Conservation (phyloP, 2,888 invertebrate genomes). For the Acanthacorydalis orientalis region DNA sequence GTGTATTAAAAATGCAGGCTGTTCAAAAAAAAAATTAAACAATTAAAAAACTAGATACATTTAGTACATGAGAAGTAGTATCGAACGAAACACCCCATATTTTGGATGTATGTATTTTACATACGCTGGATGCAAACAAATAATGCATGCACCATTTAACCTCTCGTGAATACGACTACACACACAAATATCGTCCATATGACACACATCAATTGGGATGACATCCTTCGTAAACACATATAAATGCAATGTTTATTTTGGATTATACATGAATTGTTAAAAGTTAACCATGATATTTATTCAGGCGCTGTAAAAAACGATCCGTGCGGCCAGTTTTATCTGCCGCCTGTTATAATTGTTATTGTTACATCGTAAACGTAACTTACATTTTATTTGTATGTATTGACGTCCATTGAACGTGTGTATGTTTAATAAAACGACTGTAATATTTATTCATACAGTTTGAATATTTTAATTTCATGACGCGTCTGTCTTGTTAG, state of each 20-base stretch:
- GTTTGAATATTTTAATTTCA: too few species aligned
- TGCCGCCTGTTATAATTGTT: not conserved
- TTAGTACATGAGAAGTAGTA: too few species aligned
- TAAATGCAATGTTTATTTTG: conserved; percentile 3
- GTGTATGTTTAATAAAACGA: too few species aligned
- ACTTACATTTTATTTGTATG: not conserved
- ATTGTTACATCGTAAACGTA: not conserved
- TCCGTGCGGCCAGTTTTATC: not conserved
- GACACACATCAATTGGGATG: too few species aligned
- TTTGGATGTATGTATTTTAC: not conserved
- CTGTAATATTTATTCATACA: too few species aligned
- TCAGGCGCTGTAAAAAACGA: not conserved
- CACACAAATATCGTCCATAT: too few species aligned
- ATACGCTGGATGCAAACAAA: not conserved
- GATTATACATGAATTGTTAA: conserved; percentile 3
- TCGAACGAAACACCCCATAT: too few species aligned
- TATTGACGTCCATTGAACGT: too few species aligned
- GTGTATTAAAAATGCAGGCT: too few species aligned
- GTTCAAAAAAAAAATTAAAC: too few species aligned
- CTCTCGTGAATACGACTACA: not conserved
- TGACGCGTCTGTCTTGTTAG: too few species aligned
- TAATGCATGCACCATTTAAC: not conserved
- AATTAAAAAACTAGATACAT: too few species aligned
- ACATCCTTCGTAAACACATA: not conserved
- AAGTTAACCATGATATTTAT: not conserved